A percentile compares a stretch with the other conserved stretches of the same genome.
These are phyloP conservation scores for Notarius quadriscutis DNA, from an alignment of 2,113 vertebrate genomes.

Conservation along the genomic window DNA sequence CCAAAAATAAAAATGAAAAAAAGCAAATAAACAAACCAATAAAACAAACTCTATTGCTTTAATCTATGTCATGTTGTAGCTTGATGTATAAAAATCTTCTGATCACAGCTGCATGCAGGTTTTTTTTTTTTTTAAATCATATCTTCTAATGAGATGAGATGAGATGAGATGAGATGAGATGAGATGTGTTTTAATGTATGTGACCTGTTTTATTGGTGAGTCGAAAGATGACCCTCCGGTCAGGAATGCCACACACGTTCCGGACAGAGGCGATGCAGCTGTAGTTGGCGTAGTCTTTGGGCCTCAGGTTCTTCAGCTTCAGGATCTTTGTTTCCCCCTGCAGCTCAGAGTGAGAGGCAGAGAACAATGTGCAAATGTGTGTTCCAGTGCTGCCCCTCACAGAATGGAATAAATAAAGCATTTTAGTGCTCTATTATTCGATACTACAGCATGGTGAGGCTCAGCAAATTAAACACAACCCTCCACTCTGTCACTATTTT, in stretches of 20 bases:
- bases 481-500: neutral
- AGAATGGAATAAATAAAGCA: neutral
- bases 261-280: constrained; percentile 97
- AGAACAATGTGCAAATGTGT: constrained; percentile 75
- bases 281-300: constrained; percentile 98
- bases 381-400: neutral
- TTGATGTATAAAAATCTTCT: neutral
- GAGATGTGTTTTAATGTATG: no score
- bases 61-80: neutral
- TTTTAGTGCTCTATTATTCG: neutral
- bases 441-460: neutral
- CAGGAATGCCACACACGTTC: constrained; percentile 92
- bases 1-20: neutral
- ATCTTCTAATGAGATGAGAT: neutral
- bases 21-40: neutral
- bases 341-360: constrained; percentile 70
- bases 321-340: constrained; percentile 99
- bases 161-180: no score
- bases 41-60: neutral
- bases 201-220: constrained; percentile 75
- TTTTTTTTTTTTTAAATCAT: neutral
- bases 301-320: constrained; percentile 98
- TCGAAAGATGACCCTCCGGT: constrained; percentile 92
- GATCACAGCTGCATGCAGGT: neutral
- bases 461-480: neutral